Evolutionary conservation across 2,113 vertebrate species (phyloP).

Genomic region (Periophthalmodon schlosseri): DNA sequence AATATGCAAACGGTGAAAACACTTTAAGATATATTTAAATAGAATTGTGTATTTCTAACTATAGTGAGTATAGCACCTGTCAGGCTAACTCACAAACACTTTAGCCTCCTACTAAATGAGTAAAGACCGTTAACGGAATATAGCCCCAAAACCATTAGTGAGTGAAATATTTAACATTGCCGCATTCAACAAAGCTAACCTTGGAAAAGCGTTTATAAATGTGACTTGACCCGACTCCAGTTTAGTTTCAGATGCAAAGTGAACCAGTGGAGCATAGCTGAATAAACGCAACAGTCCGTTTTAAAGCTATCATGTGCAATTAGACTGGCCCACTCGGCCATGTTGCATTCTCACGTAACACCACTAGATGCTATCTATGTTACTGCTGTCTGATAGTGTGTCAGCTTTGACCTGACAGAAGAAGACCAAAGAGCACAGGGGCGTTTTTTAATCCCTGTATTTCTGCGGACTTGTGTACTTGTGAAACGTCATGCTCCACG

Average conservation of each 20-base stretch:
- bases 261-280: background rate
- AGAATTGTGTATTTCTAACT: conserved; percentile 50
- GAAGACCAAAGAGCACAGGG: too few relatives aligned
- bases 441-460: too few relatives aligned
- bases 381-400: too few relatives aligned
- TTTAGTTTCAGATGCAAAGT: background rate
- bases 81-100: conserved; percentile 60
- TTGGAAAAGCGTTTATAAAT: background rate
- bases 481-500: too few relatives aligned
- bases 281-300: background rate
- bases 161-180: background rate
- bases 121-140: conserved; percentile 15
- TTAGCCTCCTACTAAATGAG: conserved; percentile 20
- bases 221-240: background rate
- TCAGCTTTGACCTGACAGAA: too few relatives aligned
- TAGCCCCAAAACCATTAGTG: conserved; percentile 11
- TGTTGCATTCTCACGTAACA: too few relatives aligned
- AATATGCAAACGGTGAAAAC: conserved; percentile 62
- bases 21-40: conserved; percentile 69
- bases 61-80: conserved; percentile 52
- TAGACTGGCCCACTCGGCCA: too few relatives aligned
- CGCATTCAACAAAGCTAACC: background rate
- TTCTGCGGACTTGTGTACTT: too few relatives aligned
- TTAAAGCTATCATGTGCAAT: too few relatives aligned
- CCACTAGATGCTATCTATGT: too few relatives aligned